phyloP scores from a whole-genome alignment of 2,797 vertebrate genomes.

The Rachycentron canadum region DNA sequence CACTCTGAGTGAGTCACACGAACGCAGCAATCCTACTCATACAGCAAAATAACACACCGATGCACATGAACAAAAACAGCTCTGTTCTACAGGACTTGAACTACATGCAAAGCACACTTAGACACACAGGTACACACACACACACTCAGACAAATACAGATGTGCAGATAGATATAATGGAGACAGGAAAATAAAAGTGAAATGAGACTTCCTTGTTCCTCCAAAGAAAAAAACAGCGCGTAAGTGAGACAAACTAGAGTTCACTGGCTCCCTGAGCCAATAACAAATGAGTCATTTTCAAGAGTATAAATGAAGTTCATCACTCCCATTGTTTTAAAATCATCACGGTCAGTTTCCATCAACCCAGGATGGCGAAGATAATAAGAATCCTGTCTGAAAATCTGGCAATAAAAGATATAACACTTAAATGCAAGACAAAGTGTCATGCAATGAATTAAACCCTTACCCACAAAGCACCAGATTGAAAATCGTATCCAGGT shows the following conservation, averaged over 20 bases:
- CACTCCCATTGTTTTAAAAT: slow-evolving; percentile 15
- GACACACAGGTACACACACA: not conserved
- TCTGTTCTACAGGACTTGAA: not conserved
- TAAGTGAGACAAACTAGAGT: not conserved
- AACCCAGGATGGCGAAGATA: not conserved
- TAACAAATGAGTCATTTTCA: slow-evolving; percentile 4
- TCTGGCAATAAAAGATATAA: not conserved
- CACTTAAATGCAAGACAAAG: not conserved
- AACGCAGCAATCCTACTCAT: slow-evolving; percentile 22
- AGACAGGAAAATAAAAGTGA: slow-evolving; percentile 37
- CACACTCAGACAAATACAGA: slow-evolving; percentile 22
- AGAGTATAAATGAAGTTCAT: slow-evolving; percentile 6
- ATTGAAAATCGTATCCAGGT: slow-evolving; percentile 97
- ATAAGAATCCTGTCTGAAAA: not conserved
- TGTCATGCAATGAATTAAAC: not conserved
- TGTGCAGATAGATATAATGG: slow-evolving; percentile 17
- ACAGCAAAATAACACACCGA: not conserved
- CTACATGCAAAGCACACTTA: not conserved
- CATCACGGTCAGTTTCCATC: slow-evolving; percentile 7
- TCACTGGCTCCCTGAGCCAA: slow-evolving; percentile 9
- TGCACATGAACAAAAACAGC: not conserved
- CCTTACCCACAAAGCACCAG: slow-evolving; percentile 95
- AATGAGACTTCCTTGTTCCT: slow-evolving; percentile 28
- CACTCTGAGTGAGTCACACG: slow-evolving; percentile 44
- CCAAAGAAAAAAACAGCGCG: not conserved